These are phyloP conservation scores for Eremobia ochroleuca DNA, from an alignment of 2,888 invertebrate genomes.

Conservation along the genomic window DNA sequence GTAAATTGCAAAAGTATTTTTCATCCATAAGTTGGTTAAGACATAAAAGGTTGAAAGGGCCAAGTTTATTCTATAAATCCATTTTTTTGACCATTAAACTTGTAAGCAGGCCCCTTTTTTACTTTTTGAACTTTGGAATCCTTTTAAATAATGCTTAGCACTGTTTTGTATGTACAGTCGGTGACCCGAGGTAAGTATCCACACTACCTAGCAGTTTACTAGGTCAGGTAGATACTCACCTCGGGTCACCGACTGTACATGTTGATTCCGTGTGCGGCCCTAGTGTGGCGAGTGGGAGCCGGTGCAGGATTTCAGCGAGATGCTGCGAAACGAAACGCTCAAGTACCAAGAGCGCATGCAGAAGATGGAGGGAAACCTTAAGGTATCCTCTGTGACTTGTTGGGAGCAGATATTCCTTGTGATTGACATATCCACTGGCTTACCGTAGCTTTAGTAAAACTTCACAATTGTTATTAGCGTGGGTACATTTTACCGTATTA, in stretches of 20 bases:
- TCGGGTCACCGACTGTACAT: slow-evolving; percentile 29
- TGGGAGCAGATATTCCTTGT: background rate
- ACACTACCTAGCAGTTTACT: background rate
- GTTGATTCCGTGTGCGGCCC: slow-evolving; percentile 52
- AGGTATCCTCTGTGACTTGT: slow-evolving; percentile 67
- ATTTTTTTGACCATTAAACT: background rate
- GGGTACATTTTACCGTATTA: background rate
- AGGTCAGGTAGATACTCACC: background rate
- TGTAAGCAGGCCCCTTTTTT: background rate
- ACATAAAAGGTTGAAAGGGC: background rate
- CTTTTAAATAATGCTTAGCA: slow-evolving; percentile 22
- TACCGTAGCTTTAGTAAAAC: background rate
- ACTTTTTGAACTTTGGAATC: background rate
- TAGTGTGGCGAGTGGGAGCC: slow-evolving; percentile 84
- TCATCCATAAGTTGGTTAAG: background rate
- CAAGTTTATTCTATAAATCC: background rate
- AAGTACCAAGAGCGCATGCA: slow-evolving; percentile 77
- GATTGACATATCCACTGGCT: background rate
- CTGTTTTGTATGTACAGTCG: slow-evolving; percentile 29
- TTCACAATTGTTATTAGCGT: background rate
- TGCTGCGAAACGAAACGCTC: slow-evolving; percentile 72
- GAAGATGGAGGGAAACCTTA: slow-evolving; percentile 79
- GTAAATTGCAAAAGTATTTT: background rate
- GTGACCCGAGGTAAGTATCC: slow-evolving; percentile 6
- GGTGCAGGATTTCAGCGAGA: slow-evolving; percentile 77